Evolutionary conservation across 2,113 vertebrate genomes (phyloP).

Genomic region (Perognathus longimembris): DNA sequence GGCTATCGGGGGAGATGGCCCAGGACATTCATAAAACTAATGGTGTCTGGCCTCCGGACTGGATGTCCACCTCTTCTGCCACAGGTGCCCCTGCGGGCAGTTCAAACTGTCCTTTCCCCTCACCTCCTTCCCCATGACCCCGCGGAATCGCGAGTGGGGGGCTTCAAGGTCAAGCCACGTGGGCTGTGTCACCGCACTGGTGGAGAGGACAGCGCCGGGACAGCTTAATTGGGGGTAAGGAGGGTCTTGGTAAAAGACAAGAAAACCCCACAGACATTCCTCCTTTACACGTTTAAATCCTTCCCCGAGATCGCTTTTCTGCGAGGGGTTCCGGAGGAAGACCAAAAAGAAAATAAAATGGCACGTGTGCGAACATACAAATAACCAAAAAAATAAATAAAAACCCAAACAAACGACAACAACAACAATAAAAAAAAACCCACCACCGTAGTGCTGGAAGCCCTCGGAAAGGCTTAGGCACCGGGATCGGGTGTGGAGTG

Average conservation of each 20-base stretch:
- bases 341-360: conserved; percentile 30
- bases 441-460: background rate
- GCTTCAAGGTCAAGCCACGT: conserved; percentile 59
- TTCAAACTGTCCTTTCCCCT: background rate
- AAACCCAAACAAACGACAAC: no score
- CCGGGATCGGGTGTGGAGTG: background rate
- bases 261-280: background rate
- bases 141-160: background rate
- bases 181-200: background rate
- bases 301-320: conserved; percentile 18
- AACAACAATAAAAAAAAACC: no score
- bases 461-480: background rate
- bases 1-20: background rate
- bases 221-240: background rate
- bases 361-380: conserved; percentile 66
- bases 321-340: conserved; percentile 17
- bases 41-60: background rate
- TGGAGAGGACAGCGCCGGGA: background rate
- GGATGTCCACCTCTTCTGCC: background rate
- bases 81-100: background rate
- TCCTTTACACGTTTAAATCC: background rate
- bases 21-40: conserved; percentile 1
- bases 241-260: background rate
- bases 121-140: background rate
- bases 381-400: background rate